These are phyloP conservation scores for Bombus superbus DNA, from an alignment of 1,140 invertebrate genomes.

Conservation along the genomic window DNA sequence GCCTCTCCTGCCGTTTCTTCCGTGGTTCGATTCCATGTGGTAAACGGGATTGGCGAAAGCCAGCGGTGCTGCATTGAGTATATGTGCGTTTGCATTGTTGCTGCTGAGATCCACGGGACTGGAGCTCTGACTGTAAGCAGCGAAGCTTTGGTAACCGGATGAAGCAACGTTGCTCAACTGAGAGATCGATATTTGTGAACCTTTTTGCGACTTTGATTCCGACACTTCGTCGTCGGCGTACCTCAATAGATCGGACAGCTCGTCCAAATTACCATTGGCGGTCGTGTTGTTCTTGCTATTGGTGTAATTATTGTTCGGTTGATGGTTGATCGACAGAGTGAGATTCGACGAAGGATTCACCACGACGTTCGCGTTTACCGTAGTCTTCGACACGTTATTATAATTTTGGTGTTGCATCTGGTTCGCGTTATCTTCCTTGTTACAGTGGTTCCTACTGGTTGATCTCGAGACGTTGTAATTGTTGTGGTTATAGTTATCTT, in stretches of 20 bases:
- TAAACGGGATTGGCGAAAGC: conserved; percentile 95
- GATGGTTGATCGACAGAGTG: conserved; percentile 76
- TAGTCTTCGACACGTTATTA: conserved; percentile 80
- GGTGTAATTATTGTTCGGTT: conserved; percentile 79
- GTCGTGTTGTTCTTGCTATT: conserved; percentile 67
- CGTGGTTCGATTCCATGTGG: conserved; percentile 85
- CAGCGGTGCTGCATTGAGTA: conserved; percentile 86
- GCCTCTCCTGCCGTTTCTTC: conserved; percentile 73
- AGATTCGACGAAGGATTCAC: conserved; percentile 74
- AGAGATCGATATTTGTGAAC: conserved; percentile 87
- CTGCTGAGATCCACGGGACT: conserved; percentile 91
- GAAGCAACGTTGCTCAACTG: conserved; percentile 92
- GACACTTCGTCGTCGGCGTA: conserved; percentile 81
- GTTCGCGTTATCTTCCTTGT: conserved; percentile 83
- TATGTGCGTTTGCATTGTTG: conserved; percentile 83
- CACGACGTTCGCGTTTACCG: conserved; percentile 78
- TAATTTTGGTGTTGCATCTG: conserved; percentile 80
- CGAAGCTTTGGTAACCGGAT: conserved; percentile 95
- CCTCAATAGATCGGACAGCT: conserved; percentile 88
- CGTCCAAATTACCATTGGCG: conserved; percentile 85
- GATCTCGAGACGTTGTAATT: conserved; percentile 79
- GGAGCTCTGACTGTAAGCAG: conserved; percentile 94
- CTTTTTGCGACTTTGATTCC: conserved; percentile 81
- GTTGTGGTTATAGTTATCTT: conserved; percentile 80
- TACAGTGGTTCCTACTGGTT: conserved; percentile 75